Base-by-base conservation (phyloP, 2,888 invertebrate genomes). In the Pherbina coryleti region DNA sequence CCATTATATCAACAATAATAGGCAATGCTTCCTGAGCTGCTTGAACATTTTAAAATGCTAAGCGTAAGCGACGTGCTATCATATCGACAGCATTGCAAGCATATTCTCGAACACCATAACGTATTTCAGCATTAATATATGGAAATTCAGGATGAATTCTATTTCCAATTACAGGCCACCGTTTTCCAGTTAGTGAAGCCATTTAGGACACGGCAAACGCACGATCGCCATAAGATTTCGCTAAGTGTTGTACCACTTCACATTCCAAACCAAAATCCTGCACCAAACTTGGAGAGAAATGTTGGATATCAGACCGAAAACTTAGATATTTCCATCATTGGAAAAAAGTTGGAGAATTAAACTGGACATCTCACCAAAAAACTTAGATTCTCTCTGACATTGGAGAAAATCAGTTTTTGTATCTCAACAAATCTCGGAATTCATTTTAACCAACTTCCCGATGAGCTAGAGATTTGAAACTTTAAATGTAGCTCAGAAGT, bases 211-310 rank as follows among this genome's bases (percentile, higher is more conserved):
- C 99, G 17, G 98, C 96, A 88, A 98, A 98, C 0, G 99, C 98
- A 82, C 98, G 93, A 91, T 99, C 99, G 5, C 99, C 99, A 88
- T 99, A 99, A 1, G 98, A 97, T 84, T 95, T 94, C 0, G 99
- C 94, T 85, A 99, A 92, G 90, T 99, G 99, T 90, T 97, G 95
- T 0, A 99, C 99, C 9, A 98, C 98, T 91, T 99, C 98, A 90
- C 96, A 96, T 88, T 99, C 99, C 31, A 99, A 91, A 2, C 99
- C 99, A 88, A 98, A 99, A 91, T 99, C 99, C 91, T 99, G 99
- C 77, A 99, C 99, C 75, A 99, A 92, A n/a, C n/a, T n/a, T n/a
- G n/a, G n/a, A n/a, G n/a, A n/a, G n/a, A n/a, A n/a, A n/a, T n/a
- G n/a, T n/a, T n/a, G n/a, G n/a, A n/a, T n/a, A n/a, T n/a, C n/a